Evolutionary conservation across 2,797 vertebrate genomes (phyloP), one percentile per base, ranked within the genome.

Genomic region (Sebastes flavidus): DNA sequence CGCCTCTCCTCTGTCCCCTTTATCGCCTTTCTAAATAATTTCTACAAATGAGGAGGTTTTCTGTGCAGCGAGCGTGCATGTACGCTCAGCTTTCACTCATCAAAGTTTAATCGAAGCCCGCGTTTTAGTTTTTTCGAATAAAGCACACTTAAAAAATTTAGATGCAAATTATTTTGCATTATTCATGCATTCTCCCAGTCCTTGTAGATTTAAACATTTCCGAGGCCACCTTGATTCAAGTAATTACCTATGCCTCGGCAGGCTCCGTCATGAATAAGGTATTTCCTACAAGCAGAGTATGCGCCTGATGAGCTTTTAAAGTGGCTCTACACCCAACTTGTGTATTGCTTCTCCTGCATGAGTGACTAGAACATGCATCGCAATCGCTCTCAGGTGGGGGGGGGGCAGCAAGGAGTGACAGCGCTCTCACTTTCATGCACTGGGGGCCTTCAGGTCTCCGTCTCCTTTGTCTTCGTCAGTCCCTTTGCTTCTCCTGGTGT

Each of bases 141-240:
- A 99, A 99, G 97, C 97, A 98, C 97, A 97, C 97, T 99, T 98
- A 99, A 99, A 99, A 99, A 98, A 98, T 99, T 97, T 97, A 99
- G 97, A 99, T 99, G 97, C 98, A 99, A 99, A 99, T 99, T 95
- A 97, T 97, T 96, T 96, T 99, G 97, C 97, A 99, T 99, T 99
- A 99, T 99, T 98, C 98, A 99, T 99, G 95, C 93, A 0, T 96
- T 90, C 96, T 96, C 96, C 94, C 94, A 95, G 97, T 98, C 98
- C 98, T 98, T 98, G 97, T 97, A 99, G 98, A 98, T 98, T 99
- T 99, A 98, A 99, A 99, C 97, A 98, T 97, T 98, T 98, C 96
- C 96, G 97, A 97, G 97, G 97, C 97, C 97, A 99, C 98, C 98
- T 99, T 98, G 98, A 99, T 99, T 99, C 97, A 93, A 97, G 98